phyloP scores from a whole-genome alignment of 2,888 invertebrate species.

The Eristalis intricaria region DNA sequence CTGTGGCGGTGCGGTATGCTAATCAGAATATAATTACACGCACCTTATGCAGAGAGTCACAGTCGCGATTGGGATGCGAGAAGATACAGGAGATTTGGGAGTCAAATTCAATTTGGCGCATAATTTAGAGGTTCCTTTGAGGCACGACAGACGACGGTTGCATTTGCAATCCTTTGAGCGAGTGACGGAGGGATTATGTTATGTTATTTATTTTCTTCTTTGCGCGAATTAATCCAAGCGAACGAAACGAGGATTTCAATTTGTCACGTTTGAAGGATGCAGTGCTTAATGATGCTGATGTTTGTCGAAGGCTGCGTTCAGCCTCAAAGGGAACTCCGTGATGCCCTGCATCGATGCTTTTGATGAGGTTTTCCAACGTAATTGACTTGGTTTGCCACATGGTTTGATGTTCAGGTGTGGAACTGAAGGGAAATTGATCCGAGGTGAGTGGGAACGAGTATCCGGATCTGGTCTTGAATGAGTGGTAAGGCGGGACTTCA shows the following conservation, averaged over 20 bases:
- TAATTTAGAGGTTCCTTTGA: slow-evolving; percentile 70
- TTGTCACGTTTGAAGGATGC: slow-evolving; percentile 28
- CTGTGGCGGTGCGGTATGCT: slow-evolving; percentile 45
- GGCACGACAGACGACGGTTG: slow-evolving; percentile 10
- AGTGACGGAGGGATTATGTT: not conserved
- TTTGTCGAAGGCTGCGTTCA: not conserved
- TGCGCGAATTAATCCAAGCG: slow-evolving; percentile 24
- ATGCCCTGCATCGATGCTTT: not conserved
- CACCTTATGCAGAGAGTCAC: slow-evolving; percentile 50
- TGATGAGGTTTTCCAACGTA: not conserved
- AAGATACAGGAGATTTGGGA: slow-evolving; percentile 30
- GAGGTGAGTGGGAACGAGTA: not conserved
- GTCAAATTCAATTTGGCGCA: slow-evolving; percentile 69
- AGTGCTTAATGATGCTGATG: not conserved
- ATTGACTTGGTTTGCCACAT: not conserved
- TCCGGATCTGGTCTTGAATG: too few relatives aligned
- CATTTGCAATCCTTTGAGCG: slow-evolving; percentile 19
- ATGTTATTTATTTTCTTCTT: not conserved
- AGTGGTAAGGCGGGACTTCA: too few relatives aligned
- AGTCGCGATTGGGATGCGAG: not conserved
- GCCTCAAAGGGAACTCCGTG: not conserved
- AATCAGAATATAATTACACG: slow-evolving; percentile 68
- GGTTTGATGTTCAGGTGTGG: not conserved
- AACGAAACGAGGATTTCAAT: slow-evolving; percentile 2
- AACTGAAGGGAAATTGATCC: not conserved